Base-by-base conservation (phyloP, 2,113 vertebrate genomes). In the Mystacornis crossleyi region DNA sequence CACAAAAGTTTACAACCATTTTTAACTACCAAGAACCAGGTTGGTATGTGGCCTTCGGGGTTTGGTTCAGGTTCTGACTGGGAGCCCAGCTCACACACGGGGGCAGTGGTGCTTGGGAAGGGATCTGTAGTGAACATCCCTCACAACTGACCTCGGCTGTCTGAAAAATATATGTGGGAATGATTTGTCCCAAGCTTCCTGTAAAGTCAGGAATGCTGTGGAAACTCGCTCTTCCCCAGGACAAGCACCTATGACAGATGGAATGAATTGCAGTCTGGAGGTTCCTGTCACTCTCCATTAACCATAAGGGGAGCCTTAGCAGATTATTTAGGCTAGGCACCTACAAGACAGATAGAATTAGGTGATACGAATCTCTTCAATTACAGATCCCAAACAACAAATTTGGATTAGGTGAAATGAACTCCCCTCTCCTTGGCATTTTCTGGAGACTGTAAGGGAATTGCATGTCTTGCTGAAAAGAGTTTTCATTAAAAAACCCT, bases 351-450 rank as follows among this genome's bases (percentile, higher is more conserved):
- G 74, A 90, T 61, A 80, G 74, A 92, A 88, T 88, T 92, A 92
- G 75, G 34, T 77, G 85, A 96, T 96, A 96, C 54, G 90, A 90
- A 93, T 90, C 94, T 93, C 88, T 90, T 94, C 85, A 87, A 81
- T 95, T 92, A 92, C 85, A 94, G 50, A 79, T 88, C 51, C 67
- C 88, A 90, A 96, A 81, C 92, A 95, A 80, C 66, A 93, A 77
- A 73, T 47, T 66, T 80, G 75, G 38, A 81, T 77, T 80, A 80
- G 71, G 62, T 82, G 70, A 94, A 92, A 92, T 73, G 48, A 94
- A 70, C 53, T 97, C 74, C 34, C 48, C 36, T 88, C 25, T 72
- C 23, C 29, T 16, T 86, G 87, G 40, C 48, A 81, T 95, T 90
- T 95, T 74, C 62, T 64, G 74, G 16, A 51, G 31, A 40, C 43